Evolutionary conservation across 2,113 vertebrate species (phyloP).

Genomic region (Ramphastos sulfuratus): DNA sequence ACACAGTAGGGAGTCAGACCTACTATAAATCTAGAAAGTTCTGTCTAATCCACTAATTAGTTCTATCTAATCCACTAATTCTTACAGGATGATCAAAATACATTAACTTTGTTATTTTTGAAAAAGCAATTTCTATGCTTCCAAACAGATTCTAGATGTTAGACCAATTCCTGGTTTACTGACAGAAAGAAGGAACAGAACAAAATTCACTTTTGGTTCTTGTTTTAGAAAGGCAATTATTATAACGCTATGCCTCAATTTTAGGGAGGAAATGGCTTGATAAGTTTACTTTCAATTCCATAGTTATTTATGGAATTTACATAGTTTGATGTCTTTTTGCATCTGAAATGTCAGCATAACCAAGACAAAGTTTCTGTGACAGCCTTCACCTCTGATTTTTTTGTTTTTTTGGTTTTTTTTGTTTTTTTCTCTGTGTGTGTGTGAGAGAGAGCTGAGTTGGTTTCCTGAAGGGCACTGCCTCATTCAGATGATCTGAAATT

Average conservation of each 20-base stretch:
- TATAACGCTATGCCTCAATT: not conserved
- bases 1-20: not conserved
- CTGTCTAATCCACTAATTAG: too few relatives aligned
- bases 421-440: not conserved
- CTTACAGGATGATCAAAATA: not conserved
- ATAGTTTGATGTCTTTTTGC: not conserved
- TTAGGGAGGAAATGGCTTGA: not conserved
- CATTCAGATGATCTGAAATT: not conserved
- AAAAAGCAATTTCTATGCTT: not conserved
- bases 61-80: not conserved
- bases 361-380: not conserved
- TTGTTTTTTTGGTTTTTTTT: not conserved
- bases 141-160: not conserved
- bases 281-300: not conserved
- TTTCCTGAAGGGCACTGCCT: not conserved
- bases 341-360: not conserved
- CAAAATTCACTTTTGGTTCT: not conserved
- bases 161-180: not conserved
- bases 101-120: not conserved
- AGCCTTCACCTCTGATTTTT: not conserved
- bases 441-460: not conserved
- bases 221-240: not conserved
- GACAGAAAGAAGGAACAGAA: not conserved
- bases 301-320: too few relatives aligned
- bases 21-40: not conserved